Percentiles rank a stretch among this genome's conserved stretches.
phyloP scores from a whole-genome alignment of 2,113 vertebrate species.

The Rousettus leschenaultii region DNA sequence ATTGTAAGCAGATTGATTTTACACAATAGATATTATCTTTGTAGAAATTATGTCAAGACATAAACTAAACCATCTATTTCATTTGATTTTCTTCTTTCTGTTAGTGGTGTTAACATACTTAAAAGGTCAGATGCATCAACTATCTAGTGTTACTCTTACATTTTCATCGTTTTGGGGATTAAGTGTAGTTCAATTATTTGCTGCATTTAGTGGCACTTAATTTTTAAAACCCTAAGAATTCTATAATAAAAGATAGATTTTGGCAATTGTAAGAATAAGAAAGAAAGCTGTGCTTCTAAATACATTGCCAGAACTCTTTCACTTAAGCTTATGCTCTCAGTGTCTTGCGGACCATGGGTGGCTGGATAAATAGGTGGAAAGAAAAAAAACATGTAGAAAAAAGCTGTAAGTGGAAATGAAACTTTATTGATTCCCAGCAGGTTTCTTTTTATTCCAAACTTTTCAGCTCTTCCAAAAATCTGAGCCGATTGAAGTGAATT shows the following conservation, averaged over 20 bases:
- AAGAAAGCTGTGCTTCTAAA: not conserved
- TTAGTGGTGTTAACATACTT: not conserved
- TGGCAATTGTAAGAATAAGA: not conserved
- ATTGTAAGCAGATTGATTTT: not conserved
- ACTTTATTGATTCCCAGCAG: slow-evolving; percentile 58
- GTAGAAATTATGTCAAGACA: not conserved
- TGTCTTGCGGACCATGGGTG: not conserved
- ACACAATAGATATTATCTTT: not conserved
- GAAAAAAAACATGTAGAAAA: not conserved
- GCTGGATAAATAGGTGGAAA: not conserved
- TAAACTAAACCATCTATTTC: not conserved
- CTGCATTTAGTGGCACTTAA: not conserved
- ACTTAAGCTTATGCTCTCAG: not conserved
- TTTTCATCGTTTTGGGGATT: not conserved
- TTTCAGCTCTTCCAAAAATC: slow-evolving; percentile 46
- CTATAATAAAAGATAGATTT: not conserved
- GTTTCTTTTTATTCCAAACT: slow-evolving; percentile 59
- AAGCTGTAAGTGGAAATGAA: slow-evolving; percentile 42
- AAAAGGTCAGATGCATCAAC: not conserved
- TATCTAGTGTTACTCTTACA: not conserved
- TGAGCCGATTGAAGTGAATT: slow-evolving; percentile 51
- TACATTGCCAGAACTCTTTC: slow-evolving; percentile 11
- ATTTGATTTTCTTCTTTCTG: not conserved
- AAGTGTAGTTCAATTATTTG: not conserved
- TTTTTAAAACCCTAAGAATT: not conserved